These are phyloP conservation scores for Lapara coniferarum DNA, from an alignment of 2,888 invertebrate species.

Conservation along the genomic window DNA sequence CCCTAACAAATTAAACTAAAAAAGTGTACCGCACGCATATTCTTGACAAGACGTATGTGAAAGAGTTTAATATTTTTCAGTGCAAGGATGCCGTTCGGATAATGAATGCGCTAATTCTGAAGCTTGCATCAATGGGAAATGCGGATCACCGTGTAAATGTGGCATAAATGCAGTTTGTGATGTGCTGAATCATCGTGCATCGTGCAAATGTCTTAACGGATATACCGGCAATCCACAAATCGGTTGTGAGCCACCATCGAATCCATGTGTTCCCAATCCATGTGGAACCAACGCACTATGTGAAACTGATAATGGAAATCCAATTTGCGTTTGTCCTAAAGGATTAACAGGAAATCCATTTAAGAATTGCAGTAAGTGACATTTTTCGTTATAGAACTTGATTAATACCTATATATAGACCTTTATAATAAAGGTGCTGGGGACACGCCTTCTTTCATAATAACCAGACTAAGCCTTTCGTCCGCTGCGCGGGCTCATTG, in stretches of 20 bases:
- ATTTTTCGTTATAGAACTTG: conserved; percentile 16
- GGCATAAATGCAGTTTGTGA: conserved; percentile 92
- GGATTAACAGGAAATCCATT: conserved; percentile 96
- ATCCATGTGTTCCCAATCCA: conserved; percentile 93
- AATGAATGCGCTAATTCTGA: conserved; percentile 88
- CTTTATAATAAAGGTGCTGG: too few relatives aligned
- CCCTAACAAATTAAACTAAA: too few relatives aligned
- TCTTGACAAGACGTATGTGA: too few relatives aligned
- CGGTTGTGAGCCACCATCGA: conserved; percentile 88
- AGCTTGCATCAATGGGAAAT: conserved; percentile 90
- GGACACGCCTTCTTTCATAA: too few relatives aligned
- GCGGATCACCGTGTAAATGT: conserved; percentile 90
- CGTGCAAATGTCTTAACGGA: conserved; percentile 92
- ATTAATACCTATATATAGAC: too few relatives aligned
- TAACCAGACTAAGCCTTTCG: too few relatives aligned
- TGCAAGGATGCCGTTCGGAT: conserved; percentile 88
- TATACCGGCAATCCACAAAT: conserved; percentile 90
- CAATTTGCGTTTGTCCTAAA: conserved; percentile 94
- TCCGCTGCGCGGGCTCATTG: too few relatives aligned
- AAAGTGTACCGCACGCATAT: too few relatives aligned
- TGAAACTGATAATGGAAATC: conserved; percentile 92
- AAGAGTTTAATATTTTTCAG: conserved; percentile 54
- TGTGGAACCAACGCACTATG: conserved; percentile 94
- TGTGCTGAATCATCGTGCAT: conserved; percentile 89
- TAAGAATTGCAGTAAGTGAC: conserved; percentile 92